phyloP scores from a whole-genome alignment of 2,888 invertebrate genomes.

The Dasysyrphus tricinctus region DNA sequence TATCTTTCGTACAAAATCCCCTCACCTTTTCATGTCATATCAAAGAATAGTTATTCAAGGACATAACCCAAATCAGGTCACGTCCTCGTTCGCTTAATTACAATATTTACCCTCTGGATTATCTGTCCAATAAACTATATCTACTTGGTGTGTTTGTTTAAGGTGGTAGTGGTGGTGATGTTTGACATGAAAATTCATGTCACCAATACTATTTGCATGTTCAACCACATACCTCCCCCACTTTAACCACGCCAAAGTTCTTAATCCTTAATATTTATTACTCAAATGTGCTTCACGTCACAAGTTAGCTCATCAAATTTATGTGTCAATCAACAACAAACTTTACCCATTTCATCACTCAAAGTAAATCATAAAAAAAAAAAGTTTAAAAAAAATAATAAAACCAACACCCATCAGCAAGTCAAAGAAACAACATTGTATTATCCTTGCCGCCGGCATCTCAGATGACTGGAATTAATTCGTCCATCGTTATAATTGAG shows the following conservation, averaged over 20 bases:
- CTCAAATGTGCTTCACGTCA: slow-evolving; percentile 42
- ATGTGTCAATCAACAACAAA: slow-evolving; percentile 59
- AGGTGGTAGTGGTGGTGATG: neutral
- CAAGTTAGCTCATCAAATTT: slow-evolving; percentile 69
- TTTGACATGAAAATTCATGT: slow-evolving; percentile 66
- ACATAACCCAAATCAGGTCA: slow-evolving; percentile 64
- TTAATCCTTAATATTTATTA: slow-evolving; percentile 55
- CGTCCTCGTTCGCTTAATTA: slow-evolving; percentile 68
- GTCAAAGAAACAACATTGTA: slow-evolving; percentile 31
- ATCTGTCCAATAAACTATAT: slow-evolving; percentile 61
- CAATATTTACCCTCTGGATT: slow-evolving; percentile 68
- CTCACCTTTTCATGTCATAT: neutral
- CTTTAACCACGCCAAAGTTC: neutral
- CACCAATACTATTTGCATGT: slow-evolving; percentile 60
- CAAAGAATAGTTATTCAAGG: slow-evolving; percentile 8
- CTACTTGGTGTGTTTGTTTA: slow-evolving; percentile 9
- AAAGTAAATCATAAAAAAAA: slow-evolving; percentile 19
- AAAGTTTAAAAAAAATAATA: neutral
- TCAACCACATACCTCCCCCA: neutral
- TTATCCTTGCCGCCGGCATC: slow-evolving; percentile 56
- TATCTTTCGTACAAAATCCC: neutral
- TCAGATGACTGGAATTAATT: slow-evolving; percentile 70
- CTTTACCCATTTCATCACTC: slow-evolving; percentile 39
- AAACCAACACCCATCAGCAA: slow-evolving; percentile 10
- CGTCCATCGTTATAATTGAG: slow-evolving; percentile 70